Evolutionary conservation across 1,140 invertebrate genomes (phyloP).

Genomic region (Coptotermes formosanus): DNA sequence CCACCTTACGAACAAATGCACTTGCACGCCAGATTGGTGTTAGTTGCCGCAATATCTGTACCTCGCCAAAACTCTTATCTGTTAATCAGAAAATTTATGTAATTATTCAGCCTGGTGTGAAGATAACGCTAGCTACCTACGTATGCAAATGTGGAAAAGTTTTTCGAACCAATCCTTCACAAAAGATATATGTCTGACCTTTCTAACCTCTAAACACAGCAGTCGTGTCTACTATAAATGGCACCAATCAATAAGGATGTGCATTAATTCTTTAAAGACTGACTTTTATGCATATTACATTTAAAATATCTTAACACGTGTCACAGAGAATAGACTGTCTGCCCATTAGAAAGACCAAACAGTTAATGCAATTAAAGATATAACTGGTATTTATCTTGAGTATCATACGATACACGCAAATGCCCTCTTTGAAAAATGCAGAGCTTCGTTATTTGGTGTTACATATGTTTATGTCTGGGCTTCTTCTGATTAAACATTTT

Average conservation of each 20-base stretch:
- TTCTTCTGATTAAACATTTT: too few species aligned
- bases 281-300: too few species aligned
- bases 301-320: too few species aligned
- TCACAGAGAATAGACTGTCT: too few species aligned
- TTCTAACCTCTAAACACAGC: not conserved
- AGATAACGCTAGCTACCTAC: not conserved
- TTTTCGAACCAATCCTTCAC: not conserved
- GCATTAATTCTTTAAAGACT: too few species aligned
- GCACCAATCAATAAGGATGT: not conserved
- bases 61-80: not conserved
- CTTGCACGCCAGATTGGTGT: not conserved
- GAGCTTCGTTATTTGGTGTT: too few species aligned
- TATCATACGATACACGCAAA: too few species aligned
- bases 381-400: too few species aligned
- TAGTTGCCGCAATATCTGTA: not conserved
- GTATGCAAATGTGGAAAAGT: not conserved
- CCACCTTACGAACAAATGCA: not conserved
- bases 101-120: not conserved
- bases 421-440: too few species aligned
- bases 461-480: too few species aligned
- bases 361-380: too few species aligned
- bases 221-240: not conserved
- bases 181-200: not conserved
- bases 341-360: too few species aligned
- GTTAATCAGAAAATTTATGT: conserved; percentile 10